Conservation (phyloP, 2,888 invertebrate genomes). For the Syritta pipiens region DNA sequence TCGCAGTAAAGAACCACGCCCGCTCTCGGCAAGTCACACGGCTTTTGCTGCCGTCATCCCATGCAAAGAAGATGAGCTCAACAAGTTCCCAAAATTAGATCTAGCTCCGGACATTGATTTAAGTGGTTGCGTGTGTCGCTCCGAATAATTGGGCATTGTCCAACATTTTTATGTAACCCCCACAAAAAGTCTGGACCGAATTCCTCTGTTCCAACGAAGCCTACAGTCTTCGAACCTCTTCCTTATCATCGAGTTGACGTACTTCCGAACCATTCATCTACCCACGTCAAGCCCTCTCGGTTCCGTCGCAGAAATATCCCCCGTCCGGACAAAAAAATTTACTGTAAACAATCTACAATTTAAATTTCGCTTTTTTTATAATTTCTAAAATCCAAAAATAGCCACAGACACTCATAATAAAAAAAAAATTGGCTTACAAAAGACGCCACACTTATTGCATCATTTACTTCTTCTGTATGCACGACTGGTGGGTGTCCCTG, state of each 20-base stretch:
- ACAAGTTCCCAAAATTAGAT: background rate
- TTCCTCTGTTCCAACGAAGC: too few species aligned
- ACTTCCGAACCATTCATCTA: background rate
- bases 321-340: background rate
- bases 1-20: too few species aligned
- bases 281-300: background rate
- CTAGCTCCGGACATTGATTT: background rate
- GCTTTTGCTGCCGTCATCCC: background rate
- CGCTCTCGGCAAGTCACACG: constrained; percentile 1
- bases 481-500: background rate
- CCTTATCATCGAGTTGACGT: too few species aligned
- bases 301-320: background rate
- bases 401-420: background rate
- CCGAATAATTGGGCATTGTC: too few species aligned
- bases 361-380: background rate
- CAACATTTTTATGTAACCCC: too few species aligned
- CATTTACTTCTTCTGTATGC: constrained; percentile 16
- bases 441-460: constrained; percentile 44
- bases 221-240: too few species aligned
- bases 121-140: background rate
- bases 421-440: constrained; percentile 41
- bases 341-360: constrained; percentile 17
- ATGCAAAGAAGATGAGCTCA: background rate
- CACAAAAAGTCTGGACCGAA: too few species aligned
- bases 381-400: constrained; percentile 4